Base-by-base conservation (phyloP, 1,140 invertebrate species). In the Zaprionus camerounensis region DNA sequence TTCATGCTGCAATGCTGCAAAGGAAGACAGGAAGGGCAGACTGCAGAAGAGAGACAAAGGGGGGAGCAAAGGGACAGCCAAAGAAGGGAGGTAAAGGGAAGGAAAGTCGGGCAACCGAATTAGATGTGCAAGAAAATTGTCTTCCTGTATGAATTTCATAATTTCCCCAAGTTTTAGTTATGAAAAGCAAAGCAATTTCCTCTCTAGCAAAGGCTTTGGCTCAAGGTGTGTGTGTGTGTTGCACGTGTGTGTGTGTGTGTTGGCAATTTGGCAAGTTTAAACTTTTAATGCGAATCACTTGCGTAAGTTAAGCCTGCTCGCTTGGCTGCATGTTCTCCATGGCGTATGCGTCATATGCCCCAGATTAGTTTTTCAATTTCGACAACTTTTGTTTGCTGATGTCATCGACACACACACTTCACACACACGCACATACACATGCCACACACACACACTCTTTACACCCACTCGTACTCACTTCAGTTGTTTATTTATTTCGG, bases 111-210 rank as follows among this genome's bases (percentile, higher is more conserved):
- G 57, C 75, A 67, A 75, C 68, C 78, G 88, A 90, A 90, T 90
- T 90, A 90, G 85, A 90, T 84, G 88, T 82, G 75, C 76, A 91
- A 91, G 88, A 91, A 91, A 91, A 91, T 91, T 91, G 88, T 88
- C 88, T 91, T 91, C 88, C 88, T 91, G 88, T 91, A 91, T 91
- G 88, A 91, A 91, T 91, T 91, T 91, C 88, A 91, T 91, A 91
- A 91, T 91, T 91, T 91, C 88, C 85, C 76, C 81, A 88, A 84
- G 88, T 87, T 88, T 91, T 82, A 84, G 86, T 91, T 91, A 90
- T 84, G 80, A 86, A 82, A 91, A 79, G 86, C 82, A 83, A 91
- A 86, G 80, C 86, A 91, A 91, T 90, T 90, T 91, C 86, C 86
- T 88, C 64, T 68, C 59, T 55, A 63, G 64, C 55, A 55, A 41